Evolutionary conservation across 2,888 invertebrate species (phyloP).

Genomic region (Cordylochernes scorpioides): DNA sequence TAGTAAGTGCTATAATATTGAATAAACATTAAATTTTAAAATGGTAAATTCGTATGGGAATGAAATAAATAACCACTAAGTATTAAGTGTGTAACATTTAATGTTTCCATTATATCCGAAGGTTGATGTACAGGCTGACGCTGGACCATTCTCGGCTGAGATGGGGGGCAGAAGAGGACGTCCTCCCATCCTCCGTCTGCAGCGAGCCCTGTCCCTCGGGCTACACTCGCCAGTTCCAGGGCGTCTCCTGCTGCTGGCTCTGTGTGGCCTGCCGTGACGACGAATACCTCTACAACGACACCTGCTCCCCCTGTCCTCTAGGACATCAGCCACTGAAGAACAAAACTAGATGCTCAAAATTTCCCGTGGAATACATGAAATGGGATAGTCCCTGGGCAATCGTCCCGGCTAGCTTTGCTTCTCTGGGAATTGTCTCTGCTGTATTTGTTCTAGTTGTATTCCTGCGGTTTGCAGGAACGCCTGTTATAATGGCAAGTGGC

Average conservation of each 20-base stretch:
- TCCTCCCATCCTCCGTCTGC: conserved; percentile 20
- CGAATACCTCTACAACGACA: conserved; percentile 33
- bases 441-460: conserved; percentile 36
- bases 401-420: conserved; percentile 33
- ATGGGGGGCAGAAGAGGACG: neutral
- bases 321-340: conserved; percentile 22
- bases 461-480: conserved; percentile 33
- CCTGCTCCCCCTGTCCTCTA: conserved; percentile 30
- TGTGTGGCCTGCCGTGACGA: conserved; percentile 37
- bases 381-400: conserved; percentile 38
- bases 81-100: too few relatives aligned
- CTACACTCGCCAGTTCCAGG: conserved; percentile 29
- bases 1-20: too few relatives aligned
- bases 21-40: too few relatives aligned
- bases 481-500: conserved; percentile 48
- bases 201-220: conserved; percentile 34
- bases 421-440: conserved; percentile 33
- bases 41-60: too few relatives aligned
- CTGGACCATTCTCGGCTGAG: too few relatives aligned
- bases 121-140: too few relatives aligned
- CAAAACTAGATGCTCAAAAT: conserved; percentile 28
- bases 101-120: too few relatives aligned
- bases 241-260: conserved; percentile 35
- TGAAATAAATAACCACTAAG: too few relatives aligned
- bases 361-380: conserved; percentile 32